Percentiles rank a stretch among this genome's conserved stretches.
Evolutionary conservation across 2,113 vertebrate genomes (phyloP).

Genomic region (Tragelaphus imberbis): DNA sequence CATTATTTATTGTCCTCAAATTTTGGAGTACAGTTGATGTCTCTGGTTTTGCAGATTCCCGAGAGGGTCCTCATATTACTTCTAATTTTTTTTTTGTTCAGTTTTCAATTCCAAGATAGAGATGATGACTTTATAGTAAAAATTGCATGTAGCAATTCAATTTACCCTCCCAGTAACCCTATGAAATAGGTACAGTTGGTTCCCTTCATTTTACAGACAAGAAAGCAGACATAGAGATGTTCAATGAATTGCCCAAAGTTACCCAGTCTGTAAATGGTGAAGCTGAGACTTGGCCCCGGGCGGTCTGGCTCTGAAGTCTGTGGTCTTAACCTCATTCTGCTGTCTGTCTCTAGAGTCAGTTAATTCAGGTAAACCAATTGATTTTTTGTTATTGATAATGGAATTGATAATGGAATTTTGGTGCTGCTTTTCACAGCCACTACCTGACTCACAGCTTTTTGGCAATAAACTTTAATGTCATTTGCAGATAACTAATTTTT

Average conservation of each 20-base stretch:
- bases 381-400: not conserved
- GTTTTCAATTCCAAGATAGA: not conserved
- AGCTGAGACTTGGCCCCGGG: not conserved
- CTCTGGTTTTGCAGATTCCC: not conserved
- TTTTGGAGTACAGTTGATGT: not conserved
- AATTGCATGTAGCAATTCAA: not conserved
- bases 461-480: not conserved
- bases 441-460: not conserved
- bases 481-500: not conserved
- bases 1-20: not conserved
- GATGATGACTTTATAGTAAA: not conserved
- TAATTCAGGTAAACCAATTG: not conserved
- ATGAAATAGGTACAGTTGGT: not conserved
- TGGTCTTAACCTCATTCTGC: not conserved
- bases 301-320: not conserved
- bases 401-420: not conserved
- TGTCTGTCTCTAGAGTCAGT: not conserved
- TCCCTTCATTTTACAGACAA: not conserved
- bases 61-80: not conserved
- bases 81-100: not conserved
- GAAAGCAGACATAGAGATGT: not conserved
- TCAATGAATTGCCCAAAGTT: not conserved
- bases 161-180: not conserved
- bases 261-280: not conserved
- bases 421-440: not conserved